Conservation (phyloP, 2,888 invertebrate species). For the Melangyna quadrimaculata region DNA sequence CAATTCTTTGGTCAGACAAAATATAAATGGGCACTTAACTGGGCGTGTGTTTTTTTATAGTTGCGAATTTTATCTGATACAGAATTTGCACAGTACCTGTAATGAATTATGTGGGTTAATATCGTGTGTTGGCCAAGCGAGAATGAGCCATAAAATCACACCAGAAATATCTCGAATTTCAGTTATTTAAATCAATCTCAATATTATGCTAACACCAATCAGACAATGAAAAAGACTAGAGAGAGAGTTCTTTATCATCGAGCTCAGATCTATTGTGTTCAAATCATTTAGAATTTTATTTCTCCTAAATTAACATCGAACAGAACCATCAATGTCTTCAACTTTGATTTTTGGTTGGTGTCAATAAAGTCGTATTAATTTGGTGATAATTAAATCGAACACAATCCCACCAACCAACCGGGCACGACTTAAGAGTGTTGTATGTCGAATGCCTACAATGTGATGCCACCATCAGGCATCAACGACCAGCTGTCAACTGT, state of each 20-base stretch:
- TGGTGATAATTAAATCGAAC: slow-evolving; percentile 57
- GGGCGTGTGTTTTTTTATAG: neutral
- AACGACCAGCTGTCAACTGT: slow-evolving; percentile 46
- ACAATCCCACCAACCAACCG: slow-evolving; percentile 26
- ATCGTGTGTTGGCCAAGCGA: neutral
- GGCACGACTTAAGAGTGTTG: neutral
- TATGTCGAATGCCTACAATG: neutral
- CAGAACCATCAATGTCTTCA: neutral
- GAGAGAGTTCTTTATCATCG: slow-evolving; percentile 18
- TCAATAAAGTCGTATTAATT: slow-evolving; percentile 59
- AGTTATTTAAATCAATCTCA: slow-evolving; percentile 49
- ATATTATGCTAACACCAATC: slow-evolving; percentile 2
- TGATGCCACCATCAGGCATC: slow-evolving; percentile 6
- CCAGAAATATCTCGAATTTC: slow-evolving; percentile 49
- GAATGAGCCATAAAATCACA: slow-evolving; percentile 16
- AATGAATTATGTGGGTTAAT: neutral
- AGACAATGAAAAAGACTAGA: neutral
- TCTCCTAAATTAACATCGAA: slow-evolving; percentile 58
- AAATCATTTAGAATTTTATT: slow-evolving; percentile 55
- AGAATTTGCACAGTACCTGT: neutral
- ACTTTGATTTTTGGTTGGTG: slow-evolving; percentile 44
- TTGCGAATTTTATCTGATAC: slow-evolving; percentile 2
- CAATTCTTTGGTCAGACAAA: neutral
- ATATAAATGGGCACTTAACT: neutral
- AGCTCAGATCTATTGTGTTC: slow-evolving; percentile 47